Evolutionary conservation across 2,797 vertebrate genomes (phyloP).

Genomic region (Xerus rutilus): DNA sequence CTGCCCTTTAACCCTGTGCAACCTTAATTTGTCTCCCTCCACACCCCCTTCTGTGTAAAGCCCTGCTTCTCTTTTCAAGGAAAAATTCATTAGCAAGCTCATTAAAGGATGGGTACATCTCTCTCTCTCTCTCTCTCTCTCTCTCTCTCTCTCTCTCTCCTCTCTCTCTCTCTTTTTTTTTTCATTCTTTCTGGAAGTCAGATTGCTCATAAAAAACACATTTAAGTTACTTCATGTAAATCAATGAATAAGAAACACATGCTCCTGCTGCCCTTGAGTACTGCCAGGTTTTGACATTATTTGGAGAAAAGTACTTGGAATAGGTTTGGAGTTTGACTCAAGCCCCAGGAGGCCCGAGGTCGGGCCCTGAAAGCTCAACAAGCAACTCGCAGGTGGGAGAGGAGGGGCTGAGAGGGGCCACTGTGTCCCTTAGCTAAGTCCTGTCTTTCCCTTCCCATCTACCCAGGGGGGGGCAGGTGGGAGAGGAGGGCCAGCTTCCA

Average conservation of each 20-base stretch:
- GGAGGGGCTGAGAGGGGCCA: fast-evolving
- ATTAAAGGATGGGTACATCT: slow-evolving; percentile 9
- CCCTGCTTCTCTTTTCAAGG: background rate
- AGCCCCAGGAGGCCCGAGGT: background rate
- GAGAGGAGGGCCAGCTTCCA: background rate
- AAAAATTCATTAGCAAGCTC: slow-evolving; percentile 67
- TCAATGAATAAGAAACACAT: background rate
- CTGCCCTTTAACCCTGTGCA: background rate
- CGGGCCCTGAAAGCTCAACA: background rate
- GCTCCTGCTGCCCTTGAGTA: background rate
- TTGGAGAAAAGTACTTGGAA: background rate
- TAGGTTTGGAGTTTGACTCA: background rate
- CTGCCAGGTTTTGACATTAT: slow-evolving; percentile 18
- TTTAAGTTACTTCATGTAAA: background rate
- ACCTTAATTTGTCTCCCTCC: background rate
- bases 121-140: too few relatives aligned
- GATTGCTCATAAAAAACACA: slow-evolving; percentile 6
- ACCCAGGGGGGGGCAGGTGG: too few relatives aligned
- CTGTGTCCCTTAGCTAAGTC: fast-evolving
- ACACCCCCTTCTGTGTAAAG: background rate
- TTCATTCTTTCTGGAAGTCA: slow-evolving; percentile 57
- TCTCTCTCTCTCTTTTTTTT: too few relatives aligned
- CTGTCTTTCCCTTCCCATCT: background rate
- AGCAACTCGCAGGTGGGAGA: background rate
- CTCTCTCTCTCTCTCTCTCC: too few relatives aligned